These are phyloP conservation scores for Zelleria hepariella DNA, from an alignment of 2,888 invertebrate genomes.

Conservation along the genomic window DNA sequence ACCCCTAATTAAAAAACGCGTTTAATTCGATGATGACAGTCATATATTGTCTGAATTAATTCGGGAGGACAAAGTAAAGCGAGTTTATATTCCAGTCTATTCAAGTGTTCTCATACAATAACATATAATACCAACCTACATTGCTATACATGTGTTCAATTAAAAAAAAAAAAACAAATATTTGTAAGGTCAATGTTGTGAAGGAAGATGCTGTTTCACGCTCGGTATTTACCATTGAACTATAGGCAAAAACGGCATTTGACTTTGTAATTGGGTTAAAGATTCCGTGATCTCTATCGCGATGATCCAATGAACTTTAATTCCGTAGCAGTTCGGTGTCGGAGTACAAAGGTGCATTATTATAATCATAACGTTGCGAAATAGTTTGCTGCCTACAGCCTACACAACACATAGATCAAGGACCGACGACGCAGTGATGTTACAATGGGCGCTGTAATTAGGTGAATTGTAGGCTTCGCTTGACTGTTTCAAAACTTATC, in stretches of 20 bases:
- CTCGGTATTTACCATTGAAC: neutral
- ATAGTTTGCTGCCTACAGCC: slow-evolving; percentile 36
- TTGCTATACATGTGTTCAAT: no score
- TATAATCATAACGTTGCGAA: slow-evolving; percentile 51
- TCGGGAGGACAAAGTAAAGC: no score
- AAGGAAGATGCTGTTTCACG: no score
- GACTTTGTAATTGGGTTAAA: neutral
- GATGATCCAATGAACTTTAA: slow-evolving; percentile 40
- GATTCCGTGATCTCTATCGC: slow-evolving; percentile 2
- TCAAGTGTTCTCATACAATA: no score
- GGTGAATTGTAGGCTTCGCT: slow-evolving; percentile 27
- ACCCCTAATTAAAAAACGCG: no score
- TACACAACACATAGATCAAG: slow-evolving; percentile 62
- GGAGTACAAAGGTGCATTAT: slow-evolving; percentile 34
- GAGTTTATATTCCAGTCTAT: no score
- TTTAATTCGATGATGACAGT: no score
- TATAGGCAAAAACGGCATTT: neutral
- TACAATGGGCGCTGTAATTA: slow-evolving; percentile 43
- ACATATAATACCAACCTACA: no score
- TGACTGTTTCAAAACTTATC: slow-evolving; percentile 7
- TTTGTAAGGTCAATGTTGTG: no score
- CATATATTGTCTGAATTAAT: no score
- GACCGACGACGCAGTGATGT: slow-evolving; percentile 38
- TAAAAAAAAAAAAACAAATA: no score
- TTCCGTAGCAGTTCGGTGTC: slow-evolving; percentile 20